Percentiles rank a stretch among this genome's conserved stretches.
Evolutionary conservation across 2,797 vertebrate species (phyloP).

Genomic region (Cheirogaleus major): DNA sequence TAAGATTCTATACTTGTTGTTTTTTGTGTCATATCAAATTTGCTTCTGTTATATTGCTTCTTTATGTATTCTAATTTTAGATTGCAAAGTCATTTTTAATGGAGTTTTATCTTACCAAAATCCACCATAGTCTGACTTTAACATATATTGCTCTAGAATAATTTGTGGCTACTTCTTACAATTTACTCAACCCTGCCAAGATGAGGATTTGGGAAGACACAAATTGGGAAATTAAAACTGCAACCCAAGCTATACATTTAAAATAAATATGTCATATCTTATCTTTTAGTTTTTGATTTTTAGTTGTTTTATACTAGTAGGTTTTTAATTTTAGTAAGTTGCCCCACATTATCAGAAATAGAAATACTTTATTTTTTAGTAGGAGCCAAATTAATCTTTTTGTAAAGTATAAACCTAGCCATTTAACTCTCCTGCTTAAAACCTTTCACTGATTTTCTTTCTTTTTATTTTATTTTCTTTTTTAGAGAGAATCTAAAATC

Average conservation of each 20-base stretch:
- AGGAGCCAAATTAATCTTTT: neutral
- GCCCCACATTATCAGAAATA: neutral
- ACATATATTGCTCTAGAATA: neutral
- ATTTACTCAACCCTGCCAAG: neutral
- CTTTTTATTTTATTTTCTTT: neutral
- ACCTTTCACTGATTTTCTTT: neutral
- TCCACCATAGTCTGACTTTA: neutral
- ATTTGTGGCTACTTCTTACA: neutral
- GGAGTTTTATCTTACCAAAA: neutral
- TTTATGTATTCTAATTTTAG: neutral
- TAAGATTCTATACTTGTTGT: neutral
- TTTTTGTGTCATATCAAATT: neutral
- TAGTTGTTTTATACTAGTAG: neutral
- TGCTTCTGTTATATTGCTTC: neutral
- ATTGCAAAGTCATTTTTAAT: neutral
- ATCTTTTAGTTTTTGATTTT: neutral
- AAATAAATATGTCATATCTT: neutral
- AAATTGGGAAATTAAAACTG: neutral
- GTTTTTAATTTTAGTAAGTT: neutral
- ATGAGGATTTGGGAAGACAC: neutral
- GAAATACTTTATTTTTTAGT: neutral
- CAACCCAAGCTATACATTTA: neutral
- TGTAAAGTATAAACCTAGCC: neutral
- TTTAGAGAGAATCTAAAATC: neutral
- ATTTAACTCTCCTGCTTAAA: neutral